Evolutionary conservation across 2,797 vertebrate species (phyloP).

Genomic region (Tauraco hartlaubi): DNA sequence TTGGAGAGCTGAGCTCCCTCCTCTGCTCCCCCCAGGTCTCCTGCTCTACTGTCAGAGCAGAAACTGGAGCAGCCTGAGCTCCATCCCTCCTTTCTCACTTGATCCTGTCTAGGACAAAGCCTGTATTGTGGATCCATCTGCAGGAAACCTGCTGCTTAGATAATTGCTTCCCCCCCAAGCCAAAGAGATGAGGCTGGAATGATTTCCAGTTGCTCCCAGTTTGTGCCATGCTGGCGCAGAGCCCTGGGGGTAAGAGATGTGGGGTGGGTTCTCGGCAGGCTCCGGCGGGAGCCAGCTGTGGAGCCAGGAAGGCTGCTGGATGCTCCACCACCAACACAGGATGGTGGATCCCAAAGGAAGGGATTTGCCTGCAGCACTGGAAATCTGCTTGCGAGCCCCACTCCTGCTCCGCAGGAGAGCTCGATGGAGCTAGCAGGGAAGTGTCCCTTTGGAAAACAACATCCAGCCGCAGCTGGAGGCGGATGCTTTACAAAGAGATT

Average conservation of each 20-base stretch:
- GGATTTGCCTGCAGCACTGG: background rate
- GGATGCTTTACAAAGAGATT: background rate
- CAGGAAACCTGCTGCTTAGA: background rate
- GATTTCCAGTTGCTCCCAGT: background rate
- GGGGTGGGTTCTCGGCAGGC: background rate
- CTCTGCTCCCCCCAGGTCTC: accelerated
- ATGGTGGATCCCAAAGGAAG: background rate
- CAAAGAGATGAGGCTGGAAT: background rate
- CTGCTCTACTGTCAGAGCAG: background rate
- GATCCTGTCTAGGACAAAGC: background rate
- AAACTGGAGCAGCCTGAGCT: accelerated
- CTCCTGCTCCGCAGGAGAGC: background rate
- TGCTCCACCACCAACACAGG: background rate
- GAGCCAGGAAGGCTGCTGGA: background rate
- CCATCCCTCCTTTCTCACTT: background rate
- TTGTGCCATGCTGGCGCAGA: accelerated
- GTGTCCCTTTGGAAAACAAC: background rate
- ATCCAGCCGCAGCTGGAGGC: background rate
- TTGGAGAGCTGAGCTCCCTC: background rate
- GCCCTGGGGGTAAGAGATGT: background rate
- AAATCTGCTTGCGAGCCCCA: background rate
- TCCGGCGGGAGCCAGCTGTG: accelerated
- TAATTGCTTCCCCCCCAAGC: background rate
- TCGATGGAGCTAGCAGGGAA: background rate
- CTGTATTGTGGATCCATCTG: accelerated